A percentile compares a stretch with the other conserved stretches of the same genome.
These are phyloP conservation scores for Larimichthys crocea DNA, from an alignment of 2,113 vertebrate species.

Conservation along the genomic window DNA sequence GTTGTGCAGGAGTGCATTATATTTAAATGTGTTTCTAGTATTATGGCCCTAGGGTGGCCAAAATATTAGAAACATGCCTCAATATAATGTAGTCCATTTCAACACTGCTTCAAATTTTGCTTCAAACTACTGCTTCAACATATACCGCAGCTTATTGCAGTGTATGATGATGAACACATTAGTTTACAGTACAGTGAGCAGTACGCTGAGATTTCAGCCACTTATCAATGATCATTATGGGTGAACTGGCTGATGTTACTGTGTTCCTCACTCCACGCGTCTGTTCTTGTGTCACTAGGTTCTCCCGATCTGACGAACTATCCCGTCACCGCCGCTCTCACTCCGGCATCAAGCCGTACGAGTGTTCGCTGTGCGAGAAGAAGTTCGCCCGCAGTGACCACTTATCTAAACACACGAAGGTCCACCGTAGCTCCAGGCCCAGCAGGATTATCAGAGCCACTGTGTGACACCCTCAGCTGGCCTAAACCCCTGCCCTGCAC, in stretches of 20 bases:
- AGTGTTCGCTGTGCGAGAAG: slow-evolving; percentile 88
- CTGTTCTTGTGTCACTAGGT: slow-evolving; percentile 77
- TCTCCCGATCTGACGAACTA: slow-evolving; percentile 90
- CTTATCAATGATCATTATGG: not conserved
- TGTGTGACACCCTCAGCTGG: slow-evolving; percentile 66
- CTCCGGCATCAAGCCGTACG: slow-evolving; percentile 90
- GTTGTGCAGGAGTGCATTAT: too few relatives aligned
- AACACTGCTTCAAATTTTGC: too few relatives aligned
- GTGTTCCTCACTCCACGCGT: not conserved
- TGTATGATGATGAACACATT: not conserved
- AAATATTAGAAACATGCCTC: too few relatives aligned
- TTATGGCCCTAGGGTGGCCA: too few relatives aligned
- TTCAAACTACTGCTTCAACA: too few relatives aligned
- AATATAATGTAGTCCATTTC: too few relatives aligned
- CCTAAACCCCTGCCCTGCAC: not conserved
- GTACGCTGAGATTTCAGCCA: not conserved
- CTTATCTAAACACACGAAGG: slow-evolving; percentile 90
- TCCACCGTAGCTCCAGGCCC: slow-evolving; percentile 85
- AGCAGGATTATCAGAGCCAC: slow-evolving; percentile 79
- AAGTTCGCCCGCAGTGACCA: slow-evolving; percentile 92
- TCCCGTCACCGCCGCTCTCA: slow-evolving; percentile 91
- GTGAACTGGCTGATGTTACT: not conserved
- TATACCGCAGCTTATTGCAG: too few relatives aligned
- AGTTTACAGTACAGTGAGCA: not conserved
- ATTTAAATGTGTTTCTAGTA: too few relatives aligned